Conservation (phyloP, 2,888 invertebrate genomes). For the Drosophila nr. fundita region DNA sequence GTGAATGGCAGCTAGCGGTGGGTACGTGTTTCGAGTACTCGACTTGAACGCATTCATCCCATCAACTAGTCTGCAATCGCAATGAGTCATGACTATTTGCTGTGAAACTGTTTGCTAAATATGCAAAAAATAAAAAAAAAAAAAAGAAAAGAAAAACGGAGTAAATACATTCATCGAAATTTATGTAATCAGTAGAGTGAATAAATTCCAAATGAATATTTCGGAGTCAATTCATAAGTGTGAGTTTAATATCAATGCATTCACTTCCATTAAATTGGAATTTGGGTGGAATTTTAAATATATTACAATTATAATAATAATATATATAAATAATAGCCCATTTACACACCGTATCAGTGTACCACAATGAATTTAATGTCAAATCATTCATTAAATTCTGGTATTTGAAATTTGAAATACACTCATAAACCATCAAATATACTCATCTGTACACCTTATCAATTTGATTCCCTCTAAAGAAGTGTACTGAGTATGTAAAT, state of each 20-base stretch:
- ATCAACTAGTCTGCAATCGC: constrained; percentile 2
- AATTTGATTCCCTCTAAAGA: neutral
- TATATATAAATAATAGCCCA: neutral
- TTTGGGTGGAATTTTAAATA: neutral
- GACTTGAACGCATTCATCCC: constrained; percentile 36
- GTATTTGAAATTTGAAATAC: neutral
- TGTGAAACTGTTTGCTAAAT: neutral
- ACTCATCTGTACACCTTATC: neutral
- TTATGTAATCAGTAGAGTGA: neutral
- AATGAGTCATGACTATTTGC: constrained; percentile 15
- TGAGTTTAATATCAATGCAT: neutral
- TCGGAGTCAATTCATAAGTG: neutral
- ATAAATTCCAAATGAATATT: neutral
- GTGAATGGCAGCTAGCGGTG: constrained; percentile 36
- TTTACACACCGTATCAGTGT: neutral
- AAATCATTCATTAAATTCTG: too few relatives aligned
- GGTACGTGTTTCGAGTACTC: constrained; percentile 13
- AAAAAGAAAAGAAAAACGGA: neutral
- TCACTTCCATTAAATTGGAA: neutral
- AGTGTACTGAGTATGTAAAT: neutral
- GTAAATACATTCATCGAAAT: neutral
- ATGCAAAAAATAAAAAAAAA: too few relatives aligned
- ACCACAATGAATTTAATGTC: neutral
- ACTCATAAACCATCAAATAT: neutral
- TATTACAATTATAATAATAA: neutral